Evolutionary conservation across 2,797 vertebrate genomes (phyloP), one percentile per base, ranked within the genome.

Genomic region (Falco cherrug): DNA sequence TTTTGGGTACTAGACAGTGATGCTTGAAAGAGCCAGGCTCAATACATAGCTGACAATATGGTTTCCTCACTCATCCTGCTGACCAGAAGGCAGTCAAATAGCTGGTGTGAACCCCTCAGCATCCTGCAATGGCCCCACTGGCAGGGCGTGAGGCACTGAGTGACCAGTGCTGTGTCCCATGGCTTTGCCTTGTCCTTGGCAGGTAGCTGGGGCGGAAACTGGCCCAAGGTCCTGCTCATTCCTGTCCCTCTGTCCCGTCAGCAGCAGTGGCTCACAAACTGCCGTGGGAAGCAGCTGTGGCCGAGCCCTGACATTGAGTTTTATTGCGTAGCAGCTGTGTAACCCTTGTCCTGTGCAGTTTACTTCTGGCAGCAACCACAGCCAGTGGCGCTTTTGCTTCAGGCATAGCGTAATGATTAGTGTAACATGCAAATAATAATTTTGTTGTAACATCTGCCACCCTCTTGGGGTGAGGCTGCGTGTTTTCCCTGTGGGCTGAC

Each of bases 401-500:
- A 94, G 86, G 75, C 20, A 2, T 26, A 80, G 54, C 2, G 5
- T 85, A 84, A 63, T 56, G 61, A 96, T 93, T 92, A 94, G 68
- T 69, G 89, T 81, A 89, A 92, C 31, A n/a, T 8, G 0, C 94
- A 96, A 96, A 94, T 84, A 94, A 24, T 96, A 97, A 90, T 95
- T 97, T 94, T 93, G 80, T 90, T 5, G 16, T 96, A 96, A 89
- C 60, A 71, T 91, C 96, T 96, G 87, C 92, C 92, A 94, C 90
- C 85, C 82, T 93, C 37, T 79, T 10, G 19, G 96, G 97, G 96
- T 94, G 96, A 96, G 96, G 97, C 95, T 89, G 80, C 11, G 5
- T 91, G 64, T 95, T 97, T 96, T 96, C 93, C 91, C 92, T 2
- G 25, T 96, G 90, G 95, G 93, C 91, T 87, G 92, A 90, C 91